These are phyloP conservation scores for Drosophila busckii DNA, from an alignment of 1,140 invertebrate genomes.

Conservation along the genomic window DNA sequence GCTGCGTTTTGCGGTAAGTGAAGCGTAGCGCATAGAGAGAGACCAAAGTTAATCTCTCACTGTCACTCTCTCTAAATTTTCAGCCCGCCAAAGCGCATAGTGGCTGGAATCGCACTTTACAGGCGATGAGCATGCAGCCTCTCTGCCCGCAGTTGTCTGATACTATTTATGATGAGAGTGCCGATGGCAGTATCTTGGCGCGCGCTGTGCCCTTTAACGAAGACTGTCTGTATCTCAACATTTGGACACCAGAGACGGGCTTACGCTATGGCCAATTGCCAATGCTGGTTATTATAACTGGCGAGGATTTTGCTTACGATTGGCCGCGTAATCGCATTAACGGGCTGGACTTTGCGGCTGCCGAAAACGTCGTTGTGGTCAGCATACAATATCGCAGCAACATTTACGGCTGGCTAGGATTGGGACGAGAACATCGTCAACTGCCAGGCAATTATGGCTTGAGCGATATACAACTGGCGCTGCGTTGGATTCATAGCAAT, in stretches of 20 bases:
- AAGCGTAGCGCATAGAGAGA: background rate
- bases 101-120: constrained; percentile 80
- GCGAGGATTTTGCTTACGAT: constrained; percentile 80
- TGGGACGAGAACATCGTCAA: constrained; percentile 80
- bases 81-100: constrained; percentile 79
- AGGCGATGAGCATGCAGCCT: constrained; percentile 79
- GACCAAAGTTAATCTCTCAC: too few species aligned
- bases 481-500: constrained; percentile 86
- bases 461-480: constrained; percentile 85
- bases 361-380: constrained; percentile 84
- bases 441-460: constrained; percentile 85
- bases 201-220: constrained; percentile 69
- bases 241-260: constrained; percentile 82
- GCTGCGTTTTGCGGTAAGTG: constrained; percentile 81
- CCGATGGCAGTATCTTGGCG: constrained; percentile 39
- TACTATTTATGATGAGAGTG: constrained; percentile 68
- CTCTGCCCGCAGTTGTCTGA: constrained; percentile 80
- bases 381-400: constrained; percentile 83
- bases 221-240: constrained; percentile 81
- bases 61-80: background rate
- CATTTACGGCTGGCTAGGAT: constrained; percentile 85
- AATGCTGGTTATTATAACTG: constrained; percentile 82
- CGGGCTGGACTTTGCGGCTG: constrained; percentile 83
- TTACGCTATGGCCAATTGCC: constrained; percentile 81
- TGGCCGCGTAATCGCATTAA: constrained; percentile 80